Base-by-base conservation (phyloP, 64 coral and sea anemone species). In the Montipora sp. region DNA sequence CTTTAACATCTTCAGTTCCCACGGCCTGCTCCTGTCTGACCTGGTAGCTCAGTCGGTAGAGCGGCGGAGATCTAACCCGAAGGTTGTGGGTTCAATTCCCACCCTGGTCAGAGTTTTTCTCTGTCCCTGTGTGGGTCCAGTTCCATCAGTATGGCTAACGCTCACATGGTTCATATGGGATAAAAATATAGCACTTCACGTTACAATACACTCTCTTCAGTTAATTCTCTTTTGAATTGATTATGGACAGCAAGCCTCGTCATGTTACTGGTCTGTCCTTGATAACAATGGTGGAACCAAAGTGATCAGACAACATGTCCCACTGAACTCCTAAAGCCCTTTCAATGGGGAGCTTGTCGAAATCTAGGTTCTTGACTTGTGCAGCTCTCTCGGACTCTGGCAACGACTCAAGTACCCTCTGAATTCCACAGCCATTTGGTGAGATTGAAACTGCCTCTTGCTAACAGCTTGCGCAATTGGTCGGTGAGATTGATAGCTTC, bases 401-500 rank as follows among this genome's bases (percentile, higher is more conserved):
- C 13, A 90, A 5, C 6, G 76, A 78, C 47, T 90, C 46, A 5
- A 80, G 53, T 16, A 90, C 89, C 47, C 15, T 73, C 8, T 66
- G 89, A 90, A 51, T 90, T 90, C 22, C 47, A 90, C 22, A 90
- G 58, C 89, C 89, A 90, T 73, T 90, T 90, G 7, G 88, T 90
- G 7, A 90, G 77, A 4, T 79, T 78, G 51, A 90, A 90, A 9
- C 88, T 61, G 5, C 88, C 87, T 89, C 58, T 76, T 7, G 50
- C 75, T 1, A 89, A 51, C 3, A 78, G 75, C 12, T 58, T 24
- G 3, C 53, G 71, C 44, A 89, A 44, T 19, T 89, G 87, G 36
- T 50, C 46, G 11, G 78, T 24, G 18, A 77, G 77, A 23, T 27
- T 27, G 1, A 27, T 27, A 27, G 27, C 27, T 27, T 27, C 27